These are phyloP conservation scores for Coryphaenoides rupestris DNA, from an alignment of 2,113 vertebrate species.

Conservation along the genomic window DNA sequence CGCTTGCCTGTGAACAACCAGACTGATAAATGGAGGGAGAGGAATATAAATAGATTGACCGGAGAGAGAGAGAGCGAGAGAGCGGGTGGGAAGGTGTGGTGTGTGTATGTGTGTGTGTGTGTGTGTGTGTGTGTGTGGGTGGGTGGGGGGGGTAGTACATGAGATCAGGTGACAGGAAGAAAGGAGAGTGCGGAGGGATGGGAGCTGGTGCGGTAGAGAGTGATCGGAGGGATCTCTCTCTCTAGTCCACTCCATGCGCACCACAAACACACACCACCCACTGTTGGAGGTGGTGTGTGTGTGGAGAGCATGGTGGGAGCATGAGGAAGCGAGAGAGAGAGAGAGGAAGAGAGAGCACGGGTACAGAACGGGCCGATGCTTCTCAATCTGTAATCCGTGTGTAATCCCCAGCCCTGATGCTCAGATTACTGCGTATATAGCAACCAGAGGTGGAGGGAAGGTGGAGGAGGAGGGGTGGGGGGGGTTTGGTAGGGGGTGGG, in stretches of 20 bases:
- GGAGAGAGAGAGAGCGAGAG: slow-evolving; percentile 14
- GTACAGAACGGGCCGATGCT: slow-evolving; percentile 52
- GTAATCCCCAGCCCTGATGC: slow-evolving; percentile 76
- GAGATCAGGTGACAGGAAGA: slow-evolving; percentile 41
- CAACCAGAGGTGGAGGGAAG: slow-evolving; percentile 23
- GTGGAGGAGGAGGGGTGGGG: slow-evolving; percentile 1
- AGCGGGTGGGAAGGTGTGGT: too few relatives aligned
- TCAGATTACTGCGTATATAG: slow-evolving; percentile 72
- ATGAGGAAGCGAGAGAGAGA: slow-evolving; percentile 3
- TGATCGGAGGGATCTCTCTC: too few relatives aligned
- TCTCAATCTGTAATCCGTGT: slow-evolving; percentile 73
- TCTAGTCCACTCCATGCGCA: too few relatives aligned
- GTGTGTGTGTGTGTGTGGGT: too few relatives aligned
- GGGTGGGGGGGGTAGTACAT: too few relatives aligned
- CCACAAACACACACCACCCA: too few relatives aligned
- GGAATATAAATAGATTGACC: slow-evolving; percentile 16
- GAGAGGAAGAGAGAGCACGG: slow-evolving; percentile 15
- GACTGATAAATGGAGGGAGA: slow-evolving; percentile 23
- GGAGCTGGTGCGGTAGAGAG: too few relatives aligned
- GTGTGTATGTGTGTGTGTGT: too few relatives aligned
- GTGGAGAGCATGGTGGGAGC: neutral
- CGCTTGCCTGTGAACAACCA: neutral
- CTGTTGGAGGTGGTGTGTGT: slow-evolving; percentile 11
- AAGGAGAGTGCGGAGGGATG: slow-evolving; percentile 10
- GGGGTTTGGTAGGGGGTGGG: slow-evolving; percentile 25